Evolutionary conservation across 2,113 vertebrate species (phyloP).

Genomic region (Talpa occidentalis): DNA sequence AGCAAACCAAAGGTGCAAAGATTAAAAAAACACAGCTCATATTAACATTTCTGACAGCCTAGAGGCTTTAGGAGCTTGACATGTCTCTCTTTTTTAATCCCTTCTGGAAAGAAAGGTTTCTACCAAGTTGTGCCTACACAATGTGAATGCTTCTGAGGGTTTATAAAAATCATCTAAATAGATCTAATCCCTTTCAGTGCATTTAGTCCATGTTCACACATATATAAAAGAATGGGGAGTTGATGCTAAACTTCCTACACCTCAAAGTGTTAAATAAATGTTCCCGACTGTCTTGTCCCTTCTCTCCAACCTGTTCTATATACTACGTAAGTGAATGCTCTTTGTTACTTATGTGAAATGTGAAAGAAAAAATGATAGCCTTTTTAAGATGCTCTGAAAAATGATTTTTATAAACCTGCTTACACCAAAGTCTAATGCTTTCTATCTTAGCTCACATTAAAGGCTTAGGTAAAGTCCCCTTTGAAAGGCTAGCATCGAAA

Average conservation of each 20-base stretch:
- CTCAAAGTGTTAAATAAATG: neutral
- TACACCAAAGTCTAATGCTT: constrained; percentile 51
- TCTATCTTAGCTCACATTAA: constrained; percentile 40
- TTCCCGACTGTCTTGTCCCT: neutral
- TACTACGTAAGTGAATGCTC: neutral
- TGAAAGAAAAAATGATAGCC: constrained; percentile 4
- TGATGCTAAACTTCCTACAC: neutral
- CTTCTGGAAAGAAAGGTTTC: constrained; percentile 38
- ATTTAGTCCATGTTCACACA: neutral
- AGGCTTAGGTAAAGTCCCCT: constrained; percentile 13
- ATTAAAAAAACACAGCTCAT: constrained; percentile 28
- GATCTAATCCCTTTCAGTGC: neutral
- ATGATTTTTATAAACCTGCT: constrained; percentile 58
- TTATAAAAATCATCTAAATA: neutral
- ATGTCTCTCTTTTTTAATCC: constrained; percentile 39
- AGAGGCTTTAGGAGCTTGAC: constrained; percentile 2
- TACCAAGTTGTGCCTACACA: neutral
- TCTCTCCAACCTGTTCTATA: neutral
- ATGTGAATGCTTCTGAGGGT: neutral
- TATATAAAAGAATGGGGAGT: neutral
- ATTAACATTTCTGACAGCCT: constrained; percentile 43
- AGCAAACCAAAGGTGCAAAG: constrained; percentile 23
- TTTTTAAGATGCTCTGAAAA: constrained; percentile 57
- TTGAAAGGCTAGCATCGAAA: constrained; percentile 30
- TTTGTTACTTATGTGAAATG: neutral